Evolutionary conservation across 2,888 invertebrate genomes (phyloP).

Genomic region (Pristionchus entomophagus): DNA sequence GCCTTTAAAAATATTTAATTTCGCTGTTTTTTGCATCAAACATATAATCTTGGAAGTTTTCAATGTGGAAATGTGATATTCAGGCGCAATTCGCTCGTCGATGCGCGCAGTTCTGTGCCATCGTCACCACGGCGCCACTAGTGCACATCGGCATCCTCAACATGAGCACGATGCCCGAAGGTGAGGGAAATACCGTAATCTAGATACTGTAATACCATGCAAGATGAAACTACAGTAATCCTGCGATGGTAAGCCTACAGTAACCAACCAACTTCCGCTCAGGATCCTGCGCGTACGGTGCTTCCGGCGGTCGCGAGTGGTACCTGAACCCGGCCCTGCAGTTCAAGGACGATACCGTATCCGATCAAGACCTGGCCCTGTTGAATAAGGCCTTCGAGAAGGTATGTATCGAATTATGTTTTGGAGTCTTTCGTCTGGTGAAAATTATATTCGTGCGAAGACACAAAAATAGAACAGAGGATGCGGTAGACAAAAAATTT

Average conservation of each 20-base stretch:
- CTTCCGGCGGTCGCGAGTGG: slow-evolving; percentile 72
- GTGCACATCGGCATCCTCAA: slow-evolving; percentile 69
- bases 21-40: too few species aligned
- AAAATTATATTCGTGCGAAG: too few species aligned
- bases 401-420: too few species aligned
- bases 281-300: slow-evolving; percentile 70
- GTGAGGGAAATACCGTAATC: slow-evolving; percentile 41
- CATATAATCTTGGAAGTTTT: background rate
- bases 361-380: slow-evolving; percentile 57
- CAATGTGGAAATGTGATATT: background rate
- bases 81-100: slow-evolving; percentile 70
- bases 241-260: too few species aligned
- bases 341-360: slow-evolving; percentile 67
- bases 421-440: too few species aligned
- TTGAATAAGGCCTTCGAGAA: slow-evolving; percentile 66
- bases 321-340: slow-evolving; percentile 68
- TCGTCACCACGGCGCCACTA: slow-evolving; percentile 69
- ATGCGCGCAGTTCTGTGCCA: slow-evolving; percentile 72
- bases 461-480: too few species aligned
- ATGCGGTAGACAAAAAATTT: too few species aligned
- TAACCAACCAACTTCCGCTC: background rate
- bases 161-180: slow-evolving; percentile 69
- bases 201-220: background rate
- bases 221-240: too few species aligned
- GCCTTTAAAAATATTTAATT: too few species aligned